Base-by-base conservation (phyloP, 1,140 invertebrate species). In the Drosophila melanica region DNA sequence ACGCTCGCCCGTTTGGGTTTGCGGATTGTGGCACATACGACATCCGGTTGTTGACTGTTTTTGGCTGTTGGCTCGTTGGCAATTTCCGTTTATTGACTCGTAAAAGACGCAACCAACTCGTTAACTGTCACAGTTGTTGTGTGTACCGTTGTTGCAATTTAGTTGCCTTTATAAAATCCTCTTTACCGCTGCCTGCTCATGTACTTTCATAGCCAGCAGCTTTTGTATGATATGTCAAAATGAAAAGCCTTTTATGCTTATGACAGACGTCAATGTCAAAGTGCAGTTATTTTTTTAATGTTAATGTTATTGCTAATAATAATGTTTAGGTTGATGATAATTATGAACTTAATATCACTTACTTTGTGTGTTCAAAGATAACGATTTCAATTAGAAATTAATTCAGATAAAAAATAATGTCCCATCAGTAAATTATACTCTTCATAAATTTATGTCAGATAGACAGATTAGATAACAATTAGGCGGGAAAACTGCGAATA, bases 81-180 rank as follows among this genome's bases (percentile, higher is more conserved):
- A 68, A 73, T 73, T 73, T 73, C 70, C 70, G 70, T 73, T 73
- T 73, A 73, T 73, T 73, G 70, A 73, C 70, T 73, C 64, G 70
- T 73, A 73, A 73, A 73, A 73, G 70, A 73, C 55, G 64, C 64
- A 68, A 48, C 55, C 54, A 51, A 60, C 41, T 68, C 64, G 55
- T 73, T 59, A 67, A 73, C 59, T 60, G 70, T 73, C 48, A 60
- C 63, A 72, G 37, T 54, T 58, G 33, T 16, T 30, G 2, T 14
- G 16, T 20, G 58, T 47, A 50, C 58, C 58, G 58, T 48, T 72
- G 30, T 50, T 72, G 69, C 69, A 67, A 41, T 72, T 72, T 16
- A 16, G 33, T 72, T 53, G 44, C 12, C 54, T 51, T 57, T 51
- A 14, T 37, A 14, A 58, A 66, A 45, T 23, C 62, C 42, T 53